Conservation (phyloP, 2,797 vertebrate genomes). For the Heteromormyrus szaboi region DNA sequence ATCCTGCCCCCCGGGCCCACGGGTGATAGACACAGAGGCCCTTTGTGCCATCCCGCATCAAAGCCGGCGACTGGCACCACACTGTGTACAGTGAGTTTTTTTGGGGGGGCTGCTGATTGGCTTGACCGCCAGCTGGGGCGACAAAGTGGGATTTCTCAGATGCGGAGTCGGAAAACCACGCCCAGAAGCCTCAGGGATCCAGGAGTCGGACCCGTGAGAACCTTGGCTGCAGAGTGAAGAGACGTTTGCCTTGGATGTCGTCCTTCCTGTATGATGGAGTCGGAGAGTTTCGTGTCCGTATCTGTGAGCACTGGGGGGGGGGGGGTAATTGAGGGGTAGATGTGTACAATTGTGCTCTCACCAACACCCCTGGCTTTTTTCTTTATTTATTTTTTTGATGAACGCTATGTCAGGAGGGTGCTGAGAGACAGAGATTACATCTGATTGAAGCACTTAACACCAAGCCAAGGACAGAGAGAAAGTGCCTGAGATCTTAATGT, state of each 20-base stretch:
- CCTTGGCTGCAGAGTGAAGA: not conserved
- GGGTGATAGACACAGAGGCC: not conserved
- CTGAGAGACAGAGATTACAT: constrained; percentile 18
- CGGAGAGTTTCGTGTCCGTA: not conserved
- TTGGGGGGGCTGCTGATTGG: not conserved
- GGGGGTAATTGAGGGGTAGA: not conserved
- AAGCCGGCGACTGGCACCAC: not conserved
- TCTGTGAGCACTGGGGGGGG: not conserved
- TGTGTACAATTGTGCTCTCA: not conserved
- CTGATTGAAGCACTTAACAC: constrained; percentile 24
- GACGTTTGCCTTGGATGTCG: not conserved
- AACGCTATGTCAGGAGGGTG: not conserved
- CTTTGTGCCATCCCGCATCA: not conserved
- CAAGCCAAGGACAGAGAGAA: not conserved
- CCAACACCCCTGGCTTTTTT: not conserved
- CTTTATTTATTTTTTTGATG: not conserved
- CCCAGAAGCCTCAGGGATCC: not conserved
- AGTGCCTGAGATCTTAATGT: constrained; percentile 14
- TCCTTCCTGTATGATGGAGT: not conserved
- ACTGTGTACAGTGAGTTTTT: not conserved
- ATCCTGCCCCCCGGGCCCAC: not conserved
- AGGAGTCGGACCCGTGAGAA: not conserved
- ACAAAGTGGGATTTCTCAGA: not conserved
- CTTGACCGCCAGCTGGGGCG: not conserved
- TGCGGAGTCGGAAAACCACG: not conserved